Conservation (phyloP, 2,113 vertebrate species). For the Toxotes chatareus region DNA sequence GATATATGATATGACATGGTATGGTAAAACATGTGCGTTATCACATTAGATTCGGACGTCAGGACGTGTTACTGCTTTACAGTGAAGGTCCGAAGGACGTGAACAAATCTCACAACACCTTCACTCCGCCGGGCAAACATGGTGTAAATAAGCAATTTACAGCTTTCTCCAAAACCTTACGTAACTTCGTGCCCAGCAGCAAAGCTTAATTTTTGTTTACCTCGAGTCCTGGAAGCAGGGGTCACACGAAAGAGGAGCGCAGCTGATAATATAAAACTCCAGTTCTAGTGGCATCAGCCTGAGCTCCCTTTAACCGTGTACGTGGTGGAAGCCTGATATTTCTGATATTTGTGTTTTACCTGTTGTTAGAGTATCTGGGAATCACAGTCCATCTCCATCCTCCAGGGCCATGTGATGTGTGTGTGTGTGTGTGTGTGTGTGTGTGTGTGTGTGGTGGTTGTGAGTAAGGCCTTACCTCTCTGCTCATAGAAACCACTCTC, state of each 20-base stretch:
- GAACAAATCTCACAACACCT: no score
- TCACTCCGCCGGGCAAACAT: not conserved
- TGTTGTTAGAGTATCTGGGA: not conserved
- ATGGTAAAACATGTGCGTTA: constrained; percentile 18
- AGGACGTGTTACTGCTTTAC: no score
- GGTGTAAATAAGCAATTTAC: not conserved
- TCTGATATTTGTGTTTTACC: not conserved
- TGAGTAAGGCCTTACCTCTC: constrained; percentile 68
- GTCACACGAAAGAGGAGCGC: not conserved
- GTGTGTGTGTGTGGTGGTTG: constrained; percentile 2
- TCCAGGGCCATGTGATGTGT: not conserved
- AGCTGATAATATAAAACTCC: no score
- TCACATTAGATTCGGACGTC: no score
- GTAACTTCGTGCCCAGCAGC: no score
- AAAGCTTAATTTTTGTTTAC: not conserved
- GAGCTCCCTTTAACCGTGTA: not conserved
- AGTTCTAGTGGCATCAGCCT: no score
- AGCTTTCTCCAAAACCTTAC: not conserved
- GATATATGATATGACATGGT: not conserved
- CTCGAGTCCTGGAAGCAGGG: not conserved
- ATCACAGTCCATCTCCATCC: not conserved
- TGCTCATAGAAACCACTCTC: constrained; percentile 92
- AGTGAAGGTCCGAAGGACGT: no score
- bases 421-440: constrained; percentile 10
- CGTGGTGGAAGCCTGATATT: not conserved